Base-by-base conservation (phyloP, 2,797 vertebrate genomes). In the Sebastes miniatus region DNA sequence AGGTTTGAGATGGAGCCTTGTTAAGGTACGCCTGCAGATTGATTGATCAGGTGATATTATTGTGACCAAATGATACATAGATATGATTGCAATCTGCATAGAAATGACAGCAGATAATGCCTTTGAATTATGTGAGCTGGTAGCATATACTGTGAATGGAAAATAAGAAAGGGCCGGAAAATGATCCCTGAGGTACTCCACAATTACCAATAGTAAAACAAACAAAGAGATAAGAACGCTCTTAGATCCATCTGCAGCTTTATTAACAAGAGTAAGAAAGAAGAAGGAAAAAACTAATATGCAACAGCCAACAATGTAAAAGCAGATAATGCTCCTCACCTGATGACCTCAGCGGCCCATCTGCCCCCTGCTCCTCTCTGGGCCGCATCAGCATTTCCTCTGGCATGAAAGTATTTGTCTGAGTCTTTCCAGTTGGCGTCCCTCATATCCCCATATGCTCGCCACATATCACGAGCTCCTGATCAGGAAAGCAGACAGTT, bases 361-460 rank as follows among this genome's bases (percentile, higher is more conserved):
- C 2, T 64, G 24, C 93, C 92, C 12, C 91, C 92, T 2, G 36
- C 5, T 68, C 91, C 91, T 78, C 87, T 86, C 1, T 2, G 0
- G 3, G 91, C 87, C 66, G 92, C 90, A 7, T 93, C 84, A 47
- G 47, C 24, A 73, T 93, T 94, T 65, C 91, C 91, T 66, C 91
- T 88, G 18, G 91, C 90, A 32, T 93, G 91, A 70, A 93, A 93
- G 73, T 93, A 92, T 84, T 90, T 90, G 83, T 92, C 91, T 13
- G 91, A 65, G 8, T 70, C 0, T 43, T 22, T 87, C 25, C 6
- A 88, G 76, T 92, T 90, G 43, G 91, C 83, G 10, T 87, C 1
- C 64, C 0, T 89, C 91, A 92, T 90, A 6, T 92, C 61, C 0
- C 0, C 0, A 34, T 88, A 81, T 27, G 85, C 83, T 31, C 1